phyloP scores from a whole-genome alignment of 2,113 vertebrate species.

The Microcebus lehilahytsara region DNA sequence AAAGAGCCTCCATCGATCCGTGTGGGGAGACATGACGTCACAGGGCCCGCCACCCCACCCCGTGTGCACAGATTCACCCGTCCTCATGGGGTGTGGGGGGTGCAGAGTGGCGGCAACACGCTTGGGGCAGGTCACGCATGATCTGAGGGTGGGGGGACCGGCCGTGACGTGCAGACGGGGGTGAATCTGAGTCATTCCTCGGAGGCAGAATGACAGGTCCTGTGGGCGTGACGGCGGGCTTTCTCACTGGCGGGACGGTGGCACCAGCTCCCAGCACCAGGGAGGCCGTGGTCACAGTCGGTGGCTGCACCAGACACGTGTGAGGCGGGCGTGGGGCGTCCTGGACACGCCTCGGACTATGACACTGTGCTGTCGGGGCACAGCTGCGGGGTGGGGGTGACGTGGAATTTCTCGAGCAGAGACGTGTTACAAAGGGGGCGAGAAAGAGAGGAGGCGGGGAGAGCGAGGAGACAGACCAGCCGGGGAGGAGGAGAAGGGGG shows the following conservation, averaged over 20 bases:
- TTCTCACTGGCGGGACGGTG: rapidly evolving
- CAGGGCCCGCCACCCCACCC: rapidly evolving
- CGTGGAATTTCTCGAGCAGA: rapidly evolving
- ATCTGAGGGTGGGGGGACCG: rapidly evolving
- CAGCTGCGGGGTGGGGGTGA: too few relatives aligned
- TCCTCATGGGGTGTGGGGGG: not conserved
- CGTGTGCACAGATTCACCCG: rapidly evolving
- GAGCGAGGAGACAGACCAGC: not conserved
- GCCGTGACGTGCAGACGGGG: rapidly evolving
- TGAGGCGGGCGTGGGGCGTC: rapidly evolving
- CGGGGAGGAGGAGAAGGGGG: too few relatives aligned
- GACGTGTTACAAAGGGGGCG: rapidly evolving
- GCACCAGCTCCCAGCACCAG: not conserved
- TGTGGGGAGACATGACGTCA: rapidly evolving
- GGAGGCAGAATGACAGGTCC: not conserved
- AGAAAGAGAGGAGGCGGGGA: rapidly evolving
- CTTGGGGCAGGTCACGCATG: rapidly evolving
- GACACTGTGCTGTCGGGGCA: rapidly evolving
- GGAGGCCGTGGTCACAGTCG: not conserved
- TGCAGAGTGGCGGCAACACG: too few relatives aligned
- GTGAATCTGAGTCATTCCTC: rapidly evolving
- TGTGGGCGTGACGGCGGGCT: rapidly evolving
- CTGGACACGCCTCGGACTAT: rapidly evolving
- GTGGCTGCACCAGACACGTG: not conserved
- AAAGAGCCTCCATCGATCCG: rapidly evolving